These are phyloP conservation scores for Menidia beryllina DNA, from an alignment of 2,113 vertebrate species.

Conservation along the genomic window DNA sequence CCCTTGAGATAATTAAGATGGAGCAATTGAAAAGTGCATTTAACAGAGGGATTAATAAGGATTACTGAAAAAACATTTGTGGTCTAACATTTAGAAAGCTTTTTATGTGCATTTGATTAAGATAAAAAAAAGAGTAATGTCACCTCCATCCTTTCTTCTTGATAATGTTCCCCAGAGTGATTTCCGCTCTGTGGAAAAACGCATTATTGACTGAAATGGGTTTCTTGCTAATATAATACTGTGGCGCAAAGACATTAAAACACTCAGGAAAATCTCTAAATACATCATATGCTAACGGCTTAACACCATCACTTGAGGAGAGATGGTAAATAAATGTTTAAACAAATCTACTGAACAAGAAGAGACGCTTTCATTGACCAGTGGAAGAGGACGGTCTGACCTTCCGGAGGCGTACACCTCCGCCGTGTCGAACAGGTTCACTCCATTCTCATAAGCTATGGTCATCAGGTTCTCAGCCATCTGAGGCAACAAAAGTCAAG, in stretches of 20 bases:
- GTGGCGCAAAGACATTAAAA: constrained; percentile 1
- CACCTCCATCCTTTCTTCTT: constrained; percentile 87
- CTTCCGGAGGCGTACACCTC: constrained; percentile 98
- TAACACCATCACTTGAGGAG: not conserved
- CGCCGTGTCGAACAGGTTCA: constrained; percentile 96
- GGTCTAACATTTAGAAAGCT: constrained; percentile 7
- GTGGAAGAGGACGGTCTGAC: constrained; percentile 76
- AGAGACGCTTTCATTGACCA: constrained; percentile 20
- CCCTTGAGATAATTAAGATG: constrained; percentile 34
- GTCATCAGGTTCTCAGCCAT: constrained; percentile 97
- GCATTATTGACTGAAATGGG: constrained; percentile 17
- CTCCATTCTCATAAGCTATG: constrained; percentile 95
- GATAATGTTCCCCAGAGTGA: constrained; percentile 84
- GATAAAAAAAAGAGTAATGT: constrained; percentile 35
- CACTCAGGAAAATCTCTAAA: not conserved
- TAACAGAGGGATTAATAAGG: constrained; percentile 30
- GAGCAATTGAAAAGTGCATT: constrained; percentile 12
- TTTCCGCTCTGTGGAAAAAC: constrained; percentile 78
- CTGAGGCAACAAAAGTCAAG: constrained; percentile 77
- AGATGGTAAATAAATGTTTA: constrained; percentile 1
- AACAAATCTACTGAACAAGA: not conserved
- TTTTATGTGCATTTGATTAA: constrained; percentile 35
- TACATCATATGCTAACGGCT: not conserved
- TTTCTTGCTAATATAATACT: constrained; percentile 1
- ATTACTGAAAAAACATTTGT: constrained; percentile 29